Base-by-base conservation (phyloP, 2,113 vertebrate species). In the Sinocyclocheilus maitianheensis region DNA sequence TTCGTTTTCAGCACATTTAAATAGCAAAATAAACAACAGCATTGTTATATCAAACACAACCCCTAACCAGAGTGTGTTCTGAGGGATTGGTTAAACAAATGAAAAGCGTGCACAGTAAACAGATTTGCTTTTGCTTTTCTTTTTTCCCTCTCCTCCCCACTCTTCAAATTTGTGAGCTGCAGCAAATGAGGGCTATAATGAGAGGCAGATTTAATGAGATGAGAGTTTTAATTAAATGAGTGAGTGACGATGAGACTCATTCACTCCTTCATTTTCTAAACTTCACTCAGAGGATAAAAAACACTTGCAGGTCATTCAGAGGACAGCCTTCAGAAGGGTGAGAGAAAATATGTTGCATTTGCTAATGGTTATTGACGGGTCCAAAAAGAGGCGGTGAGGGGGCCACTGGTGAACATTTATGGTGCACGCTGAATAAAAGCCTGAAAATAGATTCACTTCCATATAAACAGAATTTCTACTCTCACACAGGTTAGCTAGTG, bases 11-110 rank as follows among this genome's bases (percentile, higher is more conserved):
- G 91, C 93, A 91, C 92, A 90, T 92, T 92, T 94, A 93, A 89
- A 94, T 89, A 90, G 91, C 88, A 92, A 94, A 94, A 92, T 95
- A 94, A 95, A 94, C 94, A 94, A 84, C 90, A 92, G 86, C 80
- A 84, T 87, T 75, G 85, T 88, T 51, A 89, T 91, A 93, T 94
- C 91, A 93, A 94, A 94, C 90, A 88, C 85, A 86, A 87, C 85
- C 90, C 85, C 89, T 90, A 91, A 92, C 86, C 91, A 90, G 55
- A 60, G 18, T 94, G 94, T 95, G 92, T 93, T 95, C 93, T 94
- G 93, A 88, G 93, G 93, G 89, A 90, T 91, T 69, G 83, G 89
- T 90, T 83, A 69, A 88, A 92, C 90, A 94, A 94, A 94, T 94
- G 91, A 94, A 93, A 94, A 93, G 92, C 91, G 88, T 90, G 91